These are phyloP conservation scores for Allophyes oxyacanthae DNA, from an alignment of 2,888 invertebrate genomes.

Conservation along the genomic window DNA sequence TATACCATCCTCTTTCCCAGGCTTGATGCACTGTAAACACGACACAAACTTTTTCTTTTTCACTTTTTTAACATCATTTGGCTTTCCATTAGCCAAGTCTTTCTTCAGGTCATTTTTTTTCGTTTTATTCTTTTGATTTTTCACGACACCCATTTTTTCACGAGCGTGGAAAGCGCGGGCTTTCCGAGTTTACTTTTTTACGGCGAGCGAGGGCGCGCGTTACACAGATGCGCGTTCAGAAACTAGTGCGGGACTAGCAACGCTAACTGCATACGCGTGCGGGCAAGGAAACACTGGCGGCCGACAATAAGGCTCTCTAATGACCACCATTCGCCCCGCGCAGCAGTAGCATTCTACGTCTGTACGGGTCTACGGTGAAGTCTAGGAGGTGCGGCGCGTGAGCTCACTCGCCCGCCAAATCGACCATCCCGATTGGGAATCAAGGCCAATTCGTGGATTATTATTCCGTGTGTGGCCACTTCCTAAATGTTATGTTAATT, in stretches of 20 bases:
- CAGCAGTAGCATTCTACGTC: constrained; percentile 63
- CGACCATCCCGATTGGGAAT: constrained; percentile 85
- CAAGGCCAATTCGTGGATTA: constrained; percentile 83
- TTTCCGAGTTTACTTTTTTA: constrained; percentile 53
- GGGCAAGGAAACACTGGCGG: constrained; percentile 80
- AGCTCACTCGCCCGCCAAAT: constrained; percentile 80
- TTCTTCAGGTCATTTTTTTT: constrained; percentile 69
- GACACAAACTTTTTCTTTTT: constrained; percentile 87
- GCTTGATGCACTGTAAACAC: constrained; percentile 88
- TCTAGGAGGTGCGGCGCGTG: constrained; percentile 73
- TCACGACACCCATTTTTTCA: constrained; percentile 85
- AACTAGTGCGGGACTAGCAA: constrained; percentile 86
- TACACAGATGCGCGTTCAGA: constrained; percentile 83
- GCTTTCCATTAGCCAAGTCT: constrained; percentile 75
- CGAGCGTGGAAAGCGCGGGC: constrained; percentile 64
- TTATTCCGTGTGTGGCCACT: constrained; percentile 78
- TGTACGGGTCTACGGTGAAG: constrained; percentile 28
- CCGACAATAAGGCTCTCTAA: constrained; percentile 70
- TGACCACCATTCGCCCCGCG: constrained; percentile 65
- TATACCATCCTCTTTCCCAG: constrained; percentile 82
- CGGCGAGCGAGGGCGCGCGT: constrained; percentile 69
- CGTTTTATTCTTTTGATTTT: constrained; percentile 78
- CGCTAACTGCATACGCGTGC: constrained; percentile 85
- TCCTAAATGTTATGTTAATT: constrained; percentile 83
- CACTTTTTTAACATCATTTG: constrained; percentile 81